These are phyloP conservation scores for Oscheius sp. DNA, from an alignment of 2,888 invertebrate genomes.

Conservation along the genomic window DNA sequence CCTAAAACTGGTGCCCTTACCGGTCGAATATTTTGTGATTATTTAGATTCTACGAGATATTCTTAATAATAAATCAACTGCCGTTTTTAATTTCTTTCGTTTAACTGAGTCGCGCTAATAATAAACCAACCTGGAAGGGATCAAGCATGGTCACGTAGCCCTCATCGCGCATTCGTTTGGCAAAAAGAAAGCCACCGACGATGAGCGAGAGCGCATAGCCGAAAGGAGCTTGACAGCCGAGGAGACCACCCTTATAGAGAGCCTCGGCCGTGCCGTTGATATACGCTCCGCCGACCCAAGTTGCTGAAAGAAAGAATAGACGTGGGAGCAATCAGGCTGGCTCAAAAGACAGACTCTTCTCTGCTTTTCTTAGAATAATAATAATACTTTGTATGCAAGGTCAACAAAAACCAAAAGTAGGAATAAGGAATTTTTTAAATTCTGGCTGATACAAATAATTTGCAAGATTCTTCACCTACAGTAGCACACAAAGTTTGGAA, in stretches of 20 bases:
- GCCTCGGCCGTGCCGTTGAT: conserved; percentile 99
- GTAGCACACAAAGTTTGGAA: no score
- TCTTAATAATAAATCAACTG: neutral
- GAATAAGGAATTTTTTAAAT: no score
- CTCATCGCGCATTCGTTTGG: conserved; percentile 94
- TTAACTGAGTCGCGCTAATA: neutral
- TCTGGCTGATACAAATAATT: no score
- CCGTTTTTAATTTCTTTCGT: neutral
- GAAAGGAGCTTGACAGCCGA: conserved; percentile 96
- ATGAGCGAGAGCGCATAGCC: conserved; percentile 95
- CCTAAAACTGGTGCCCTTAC: no score
- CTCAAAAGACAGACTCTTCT: no score
- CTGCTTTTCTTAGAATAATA: no score
- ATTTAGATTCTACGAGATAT: neutral
- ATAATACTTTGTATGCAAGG: no score
- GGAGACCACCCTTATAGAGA: conserved; percentile 88
- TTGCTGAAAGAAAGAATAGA: conserved; percentile 79
- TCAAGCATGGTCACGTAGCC: conserved; percentile 95
- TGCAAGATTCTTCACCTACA: no score
- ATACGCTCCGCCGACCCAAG: conserved; percentile 99
- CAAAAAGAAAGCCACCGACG: conserved; percentile 93
- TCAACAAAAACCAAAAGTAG: no score
- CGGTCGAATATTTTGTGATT: conserved; percentile 20
- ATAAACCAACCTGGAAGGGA: conserved; percentile 77
- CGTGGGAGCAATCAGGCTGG: no score